A percentile compares a stretch with the other conserved stretches of the same genome.
phyloP scores from a whole-genome alignment of 2,888 invertebrate genomes.

The Lumbricus terrestris region DNA sequence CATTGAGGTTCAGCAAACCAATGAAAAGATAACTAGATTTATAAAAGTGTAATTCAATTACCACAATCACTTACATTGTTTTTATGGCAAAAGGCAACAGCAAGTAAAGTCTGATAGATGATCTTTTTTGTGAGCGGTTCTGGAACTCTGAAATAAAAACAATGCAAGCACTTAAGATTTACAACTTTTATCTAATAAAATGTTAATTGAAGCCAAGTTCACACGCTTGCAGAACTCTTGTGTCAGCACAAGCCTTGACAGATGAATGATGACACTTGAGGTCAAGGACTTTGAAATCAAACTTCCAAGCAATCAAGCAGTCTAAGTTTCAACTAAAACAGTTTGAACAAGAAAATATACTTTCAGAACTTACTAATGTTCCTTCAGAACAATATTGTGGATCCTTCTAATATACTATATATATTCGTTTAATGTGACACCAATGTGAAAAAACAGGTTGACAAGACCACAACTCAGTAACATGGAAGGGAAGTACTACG shows the following conservation, averaged over 20 bases:
- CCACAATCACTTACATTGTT: slow-evolving; percentile 68
- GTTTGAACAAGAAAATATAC: background rate
- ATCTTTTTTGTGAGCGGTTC: slow-evolving; percentile 87
- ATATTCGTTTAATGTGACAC: too few relatives aligned
- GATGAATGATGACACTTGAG: background rate
- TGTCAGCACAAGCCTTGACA: background rate
- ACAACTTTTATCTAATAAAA: background rate
- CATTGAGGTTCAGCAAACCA: background rate
- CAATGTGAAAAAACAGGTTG: too few relatives aligned
- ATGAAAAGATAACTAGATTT: background rate
- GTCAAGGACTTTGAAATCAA: background rate
- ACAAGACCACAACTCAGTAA: too few relatives aligned
- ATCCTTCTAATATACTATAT: too few relatives aligned
- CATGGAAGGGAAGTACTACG: too few relatives aligned
- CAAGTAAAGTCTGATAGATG: slow-evolving; percentile 90
- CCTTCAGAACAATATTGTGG: background rate
- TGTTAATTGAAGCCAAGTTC: background rate
- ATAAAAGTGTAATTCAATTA: background rate
- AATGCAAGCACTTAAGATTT: background rate
- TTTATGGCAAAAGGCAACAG: slow-evolving; percentile 92
- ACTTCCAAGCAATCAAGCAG: background rate
- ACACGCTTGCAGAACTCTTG: background rate
- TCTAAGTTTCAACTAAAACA: background rate
- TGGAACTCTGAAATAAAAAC: slow-evolving; percentile 64
- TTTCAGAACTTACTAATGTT: background rate